Percentiles rank a stretch among this genome's conserved stretches.
These are phyloP conservation scores for Carapus acus DNA, from an alignment of 2,797 vertebrate genomes.

Conservation along the genomic window DNA sequence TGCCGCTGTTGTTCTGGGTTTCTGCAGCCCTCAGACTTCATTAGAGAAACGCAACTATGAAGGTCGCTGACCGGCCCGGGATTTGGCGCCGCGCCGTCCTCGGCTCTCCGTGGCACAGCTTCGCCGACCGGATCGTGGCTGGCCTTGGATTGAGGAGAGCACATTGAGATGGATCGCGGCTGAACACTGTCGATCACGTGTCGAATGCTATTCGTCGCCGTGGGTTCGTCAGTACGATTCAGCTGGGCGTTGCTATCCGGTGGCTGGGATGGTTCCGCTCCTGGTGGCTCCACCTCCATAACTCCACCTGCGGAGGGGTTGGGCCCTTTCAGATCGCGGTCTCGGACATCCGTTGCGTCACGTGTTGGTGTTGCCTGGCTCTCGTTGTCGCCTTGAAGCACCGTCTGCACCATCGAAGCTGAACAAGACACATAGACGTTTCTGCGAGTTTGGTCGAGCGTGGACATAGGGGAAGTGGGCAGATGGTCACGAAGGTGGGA, in stretches of 20 bases:
- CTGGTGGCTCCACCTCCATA: no score
- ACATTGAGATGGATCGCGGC: no score
- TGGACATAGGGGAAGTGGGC: slow-evolving; percentile 6
- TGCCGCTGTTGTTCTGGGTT: slow-evolving; percentile 46
- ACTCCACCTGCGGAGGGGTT: no score
- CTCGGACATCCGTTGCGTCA: slow-evolving; percentile 10
- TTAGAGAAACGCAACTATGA: slow-evolving; percentile 56
- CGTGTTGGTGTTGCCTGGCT: background rate
- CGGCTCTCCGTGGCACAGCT: slow-evolving; percentile 28
- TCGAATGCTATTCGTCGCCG: no score
- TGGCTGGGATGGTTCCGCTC: no score
- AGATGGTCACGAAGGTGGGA: slow-evolving; percentile 18
- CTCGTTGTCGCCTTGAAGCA: slow-evolving; percentile 1
- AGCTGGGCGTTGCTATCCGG: no score
- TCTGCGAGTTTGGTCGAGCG: slow-evolving; percentile 30
- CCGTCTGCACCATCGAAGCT: slow-evolving; percentile 30
- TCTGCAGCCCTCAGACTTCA: slow-evolving; percentile 51
- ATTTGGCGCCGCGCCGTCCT: slow-evolving; percentile 34
- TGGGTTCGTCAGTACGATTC: no score
- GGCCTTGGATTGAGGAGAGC: no score
- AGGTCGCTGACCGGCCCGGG: slow-evolving; percentile 48
- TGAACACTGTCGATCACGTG: no score
- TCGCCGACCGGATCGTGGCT: slow-evolving; percentile 42
- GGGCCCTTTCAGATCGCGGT: no score
- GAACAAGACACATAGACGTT: slow-evolving; percentile 18